Evolutionary conservation across 2,113 vertebrate genomes (phyloP).

Genomic region (Megaceryle torquata): DNA sequence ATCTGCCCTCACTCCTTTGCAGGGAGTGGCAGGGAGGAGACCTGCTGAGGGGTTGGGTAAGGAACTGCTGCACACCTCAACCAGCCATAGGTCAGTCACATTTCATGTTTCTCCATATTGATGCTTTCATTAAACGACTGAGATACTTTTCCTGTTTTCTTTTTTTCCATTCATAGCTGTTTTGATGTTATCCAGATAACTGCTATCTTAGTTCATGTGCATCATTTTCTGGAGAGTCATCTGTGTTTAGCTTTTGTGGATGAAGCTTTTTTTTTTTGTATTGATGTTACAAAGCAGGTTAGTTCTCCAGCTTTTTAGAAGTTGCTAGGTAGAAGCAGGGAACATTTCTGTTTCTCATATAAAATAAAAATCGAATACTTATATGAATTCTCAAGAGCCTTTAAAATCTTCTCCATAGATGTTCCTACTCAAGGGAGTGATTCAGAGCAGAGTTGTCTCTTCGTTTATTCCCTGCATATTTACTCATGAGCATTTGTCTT

Average conservation of each 20-base stretch:
- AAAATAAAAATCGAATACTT: neutral
- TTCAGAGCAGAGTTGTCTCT: neutral
- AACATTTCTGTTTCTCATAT: neutral
- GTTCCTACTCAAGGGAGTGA: neutral
- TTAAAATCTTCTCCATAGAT: neutral
- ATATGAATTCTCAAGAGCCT: neutral
- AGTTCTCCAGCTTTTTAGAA: neutral
- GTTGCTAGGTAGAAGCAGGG: neutral
- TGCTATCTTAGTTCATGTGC: accelerated
- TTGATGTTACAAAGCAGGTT: neutral
- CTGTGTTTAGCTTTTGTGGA: neutral
- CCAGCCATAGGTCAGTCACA: neutral
- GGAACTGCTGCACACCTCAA: neutral
- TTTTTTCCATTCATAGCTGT: neutral
- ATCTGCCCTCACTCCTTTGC: neutral
- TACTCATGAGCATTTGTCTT: neutral
- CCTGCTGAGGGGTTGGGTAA: neutral
- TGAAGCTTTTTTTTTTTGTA: neutral
- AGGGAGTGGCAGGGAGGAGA: neutral
- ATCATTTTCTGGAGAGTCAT: neutral
- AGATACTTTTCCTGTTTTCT: neutral
- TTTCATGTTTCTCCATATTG: neutral
- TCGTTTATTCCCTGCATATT: neutral
- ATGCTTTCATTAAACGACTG: neutral
- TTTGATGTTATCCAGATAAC: neutral